Conservation (phyloP, 2,113 vertebrate genomes). For the Orcinus orca region DNA sequence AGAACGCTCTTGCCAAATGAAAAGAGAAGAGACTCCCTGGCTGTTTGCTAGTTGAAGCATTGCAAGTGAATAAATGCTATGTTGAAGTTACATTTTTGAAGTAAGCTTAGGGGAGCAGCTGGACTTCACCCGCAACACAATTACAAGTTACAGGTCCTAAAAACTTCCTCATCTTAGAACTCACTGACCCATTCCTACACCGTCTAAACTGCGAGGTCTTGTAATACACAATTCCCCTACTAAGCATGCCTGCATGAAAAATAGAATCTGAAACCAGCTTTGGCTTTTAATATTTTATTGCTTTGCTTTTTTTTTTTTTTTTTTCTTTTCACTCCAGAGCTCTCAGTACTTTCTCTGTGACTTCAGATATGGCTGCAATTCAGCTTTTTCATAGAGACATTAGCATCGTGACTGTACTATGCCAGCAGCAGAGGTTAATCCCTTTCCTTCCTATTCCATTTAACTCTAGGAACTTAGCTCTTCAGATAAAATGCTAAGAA, state of each 20-base stretch:
- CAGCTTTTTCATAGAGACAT: slow-evolving; percentile 47
- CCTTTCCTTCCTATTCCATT: slow-evolving; percentile 45
- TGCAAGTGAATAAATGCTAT: slow-evolving; percentile 44
- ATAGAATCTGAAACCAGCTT: background rate
- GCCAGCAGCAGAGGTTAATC: slow-evolving; percentile 55
- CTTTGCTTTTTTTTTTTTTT: background rate
- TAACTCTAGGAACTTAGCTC: slow-evolving; percentile 65
- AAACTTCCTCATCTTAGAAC: slow-evolving; percentile 61
- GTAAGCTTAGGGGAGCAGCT: slow-evolving; percentile 19
- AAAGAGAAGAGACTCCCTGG: slow-evolving; percentile 39
- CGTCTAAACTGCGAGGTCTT: slow-evolving; percentile 6
- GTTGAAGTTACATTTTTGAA: slow-evolving; percentile 57
- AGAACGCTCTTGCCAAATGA: slow-evolving; percentile 36
- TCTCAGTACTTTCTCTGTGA: slow-evolving; percentile 57
- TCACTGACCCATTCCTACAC: background rate
- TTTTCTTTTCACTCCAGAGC: background rate
- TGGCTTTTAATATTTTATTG: slow-evolving; percentile 47
- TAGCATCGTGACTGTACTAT: slow-evolving; percentile 17
- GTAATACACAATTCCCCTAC: background rate
- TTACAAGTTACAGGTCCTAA: slow-evolving; percentile 66
- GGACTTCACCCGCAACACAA: slow-evolving; percentile 31
- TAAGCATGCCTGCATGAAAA: slow-evolving; percentile 38
- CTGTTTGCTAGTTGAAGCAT: slow-evolving; percentile 47
- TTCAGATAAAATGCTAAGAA: slow-evolving; percentile 55
- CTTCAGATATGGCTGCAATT: slow-evolving; percentile 55